Percentiles rank a stretch among this genome's conserved stretches.
phyloP scores from a whole-genome alignment of 1,140 invertebrate genomes.

The Drosophila pruinosa region DNA sequence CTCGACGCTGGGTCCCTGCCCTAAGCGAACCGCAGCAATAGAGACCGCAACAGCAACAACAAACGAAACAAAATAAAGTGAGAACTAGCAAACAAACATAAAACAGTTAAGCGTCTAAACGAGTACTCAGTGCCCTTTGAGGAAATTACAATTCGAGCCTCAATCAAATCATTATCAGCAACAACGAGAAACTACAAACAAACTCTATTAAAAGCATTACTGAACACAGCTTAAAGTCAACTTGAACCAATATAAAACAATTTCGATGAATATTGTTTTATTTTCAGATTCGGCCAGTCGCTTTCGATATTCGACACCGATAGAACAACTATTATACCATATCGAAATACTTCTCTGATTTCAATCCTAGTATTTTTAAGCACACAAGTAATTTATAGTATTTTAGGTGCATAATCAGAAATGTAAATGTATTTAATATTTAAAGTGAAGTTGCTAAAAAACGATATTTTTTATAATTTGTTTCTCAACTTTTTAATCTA shows the following conservation, averaged over 20 bases:
- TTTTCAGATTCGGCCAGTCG: too few relatives aligned
- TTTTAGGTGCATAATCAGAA: too few relatives aligned
- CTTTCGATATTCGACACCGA: too few relatives aligned
- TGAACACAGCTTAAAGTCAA: background rate
- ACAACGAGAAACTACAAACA: background rate
- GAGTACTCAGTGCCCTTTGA: slow-evolving; percentile 21
- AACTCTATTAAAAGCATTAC: background rate
- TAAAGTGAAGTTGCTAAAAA: too few relatives aligned
- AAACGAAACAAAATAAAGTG: background rate
- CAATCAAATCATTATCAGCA: background rate
- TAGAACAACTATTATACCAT: too few relatives aligned
- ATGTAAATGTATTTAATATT: too few relatives aligned
- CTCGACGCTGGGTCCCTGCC: slow-evolving; percentile 34
- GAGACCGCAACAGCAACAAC: background rate
- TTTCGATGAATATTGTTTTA: background rate
- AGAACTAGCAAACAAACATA: slow-evolving; percentile 1
- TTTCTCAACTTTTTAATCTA: too few relatives aligned
- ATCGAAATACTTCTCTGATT: too few relatives aligned
- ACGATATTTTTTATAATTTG: too few relatives aligned
- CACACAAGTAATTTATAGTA: too few relatives aligned
- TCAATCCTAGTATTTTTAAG: too few relatives aligned
- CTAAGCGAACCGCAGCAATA: slow-evolving; percentile 15
- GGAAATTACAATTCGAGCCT: background rate
- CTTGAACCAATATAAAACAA: too few relatives aligned
- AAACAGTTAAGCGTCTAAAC: slow-evolving; percentile 20